Base-by-base conservation (phyloP, 1,140 invertebrate genomes). In the Paracyclopina nana region DNA sequence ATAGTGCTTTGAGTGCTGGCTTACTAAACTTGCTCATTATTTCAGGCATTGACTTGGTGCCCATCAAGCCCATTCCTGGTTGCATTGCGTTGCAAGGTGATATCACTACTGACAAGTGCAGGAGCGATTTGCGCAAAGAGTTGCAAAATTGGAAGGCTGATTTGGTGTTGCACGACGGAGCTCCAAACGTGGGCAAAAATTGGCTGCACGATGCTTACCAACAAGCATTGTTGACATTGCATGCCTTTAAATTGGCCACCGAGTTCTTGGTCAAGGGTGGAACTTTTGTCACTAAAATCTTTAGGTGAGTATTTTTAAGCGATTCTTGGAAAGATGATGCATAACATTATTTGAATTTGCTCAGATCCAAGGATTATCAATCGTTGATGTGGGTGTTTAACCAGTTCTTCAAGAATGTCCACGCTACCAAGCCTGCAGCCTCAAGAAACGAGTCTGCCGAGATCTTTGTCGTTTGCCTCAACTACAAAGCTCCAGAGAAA, bases 241-340 rank as follows among this genome's bases (percentile, higher is more conserved):
- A 80, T 60, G 86, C 95, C 14, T 65, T 97, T 16, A 95, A 94
- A 69, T 61, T 99, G 49, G 86, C 91, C 0, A 82, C 85, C 26
- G 74, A 90, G 55, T 88, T 98, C 62, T 65, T 99, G n/a, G 72
- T 74, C 58, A 73, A 79, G 60, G 88, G 88, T 46, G 95, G 95
- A 40, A 95, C 81, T 77, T 99, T 99, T 70, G 73, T 99, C 0
- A 97, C 95, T 0, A 99, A 99, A 74, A 78, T 99, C 1, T 99
- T 99, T 64, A n/a, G n/a, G n/a, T n/a, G 22, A 22, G 40, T 31
- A 31, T 9, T 31, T 31, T 31, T 31, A 9, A 31, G 30, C 9
- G 30, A n/a, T n/a, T n/a, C n/a, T n/a, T n/a, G n/a, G n/a, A n/a
- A n/a, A n/a, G n/a, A n/a, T n/a, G n/a, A n/a, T n/a, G n/a, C n/a